A percentile compares a stretch with the other conserved stretches of the same genome.
These are phyloP conservation scores for Sphenopsis melanotis DNA, from an alignment of 2,797 vertebrate genomes.

Conservation along the genomic window DNA sequence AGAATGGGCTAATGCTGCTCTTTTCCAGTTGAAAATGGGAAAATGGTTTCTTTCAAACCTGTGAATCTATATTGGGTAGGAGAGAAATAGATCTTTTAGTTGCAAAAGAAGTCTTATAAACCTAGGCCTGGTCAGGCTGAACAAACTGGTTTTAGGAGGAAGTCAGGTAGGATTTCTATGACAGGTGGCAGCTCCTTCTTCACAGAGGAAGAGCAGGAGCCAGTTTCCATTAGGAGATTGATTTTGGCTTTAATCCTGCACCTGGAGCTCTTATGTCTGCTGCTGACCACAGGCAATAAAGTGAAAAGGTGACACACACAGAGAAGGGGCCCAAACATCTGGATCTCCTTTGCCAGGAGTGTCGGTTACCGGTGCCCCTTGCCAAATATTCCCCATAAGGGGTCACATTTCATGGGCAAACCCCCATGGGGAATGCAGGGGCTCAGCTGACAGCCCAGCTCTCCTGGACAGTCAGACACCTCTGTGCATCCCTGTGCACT, in stretches of 20 bases:
- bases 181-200: not conserved
- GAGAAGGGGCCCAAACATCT: not conserved
- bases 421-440: not conserved
- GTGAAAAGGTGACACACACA: not conserved
- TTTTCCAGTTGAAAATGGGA: not conserved
- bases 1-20: fast-evolving
- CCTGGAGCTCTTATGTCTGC: not conserved
- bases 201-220: not conserved
- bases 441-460: constrained; percentile 20
- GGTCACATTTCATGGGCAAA: not conserved
- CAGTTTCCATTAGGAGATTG: not conserved
- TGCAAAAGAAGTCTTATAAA: not conserved
- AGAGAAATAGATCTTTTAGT: not conserved
- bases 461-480: not conserved
- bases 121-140: not conserved
- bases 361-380: not conserved
- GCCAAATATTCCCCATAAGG: not conserved
- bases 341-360: not conserved
- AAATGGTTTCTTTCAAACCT: not conserved
- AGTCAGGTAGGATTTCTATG: not conserved
- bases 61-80: not conserved
- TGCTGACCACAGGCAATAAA: not conserved
- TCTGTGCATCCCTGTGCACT: not conserved
- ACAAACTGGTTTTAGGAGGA: not conserved
- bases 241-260: not conserved